Evolutionary conservation across 2,797 vertebrate genomes (phyloP), one percentile per base, ranked within the genome.

Genomic region (Crenuchus spilurus): DNA sequence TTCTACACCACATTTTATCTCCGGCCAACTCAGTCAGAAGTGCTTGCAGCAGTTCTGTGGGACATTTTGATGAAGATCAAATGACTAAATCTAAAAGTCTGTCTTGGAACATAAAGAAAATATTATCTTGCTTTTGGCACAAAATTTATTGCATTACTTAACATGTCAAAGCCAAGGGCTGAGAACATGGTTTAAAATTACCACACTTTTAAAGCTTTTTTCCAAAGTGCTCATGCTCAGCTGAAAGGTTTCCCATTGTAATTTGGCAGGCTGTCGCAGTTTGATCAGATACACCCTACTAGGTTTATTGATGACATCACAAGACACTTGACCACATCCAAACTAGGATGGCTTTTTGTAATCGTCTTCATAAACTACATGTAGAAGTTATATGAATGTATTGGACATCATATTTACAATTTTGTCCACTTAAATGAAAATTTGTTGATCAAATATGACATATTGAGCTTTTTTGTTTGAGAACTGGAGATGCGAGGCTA

Each of bases 281-380:
- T 54, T 71, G 52, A 72, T 60, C 52, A 58, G 54, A 67, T 71
- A 62, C 20, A 61, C 66, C 24, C 65, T 68, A 57, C 31, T 42
- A 39, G 33, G 49, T 48, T 57, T 76, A 39, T 57, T 80, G 76
- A 76, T 80, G 78, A 76, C 74, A 80, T 80, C 78, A 80, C 70
- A 51, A 60, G 73, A 76, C 48, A 67, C 70, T 72, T 76, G 49
- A 76, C 78, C 69, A 62, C 73, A 76, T 35, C 48, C 57, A 51
- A 39, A 48, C 70, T 75, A 69, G 39, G 49, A 72, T 62, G 57
- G 68, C 52, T 54, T 8, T n/a, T 30, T 51, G 41, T 80, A 80
- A 80, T 80, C 49, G 28, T 49, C 78, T 73, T 74, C 78, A 80
- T 80, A 72, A 62, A 33, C 37, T 51, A 37, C 28, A 72, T 69